Evolutionary conservation across 1,140 invertebrate species (phyloP).

Genomic region (Lepidurus apus): DNA sequence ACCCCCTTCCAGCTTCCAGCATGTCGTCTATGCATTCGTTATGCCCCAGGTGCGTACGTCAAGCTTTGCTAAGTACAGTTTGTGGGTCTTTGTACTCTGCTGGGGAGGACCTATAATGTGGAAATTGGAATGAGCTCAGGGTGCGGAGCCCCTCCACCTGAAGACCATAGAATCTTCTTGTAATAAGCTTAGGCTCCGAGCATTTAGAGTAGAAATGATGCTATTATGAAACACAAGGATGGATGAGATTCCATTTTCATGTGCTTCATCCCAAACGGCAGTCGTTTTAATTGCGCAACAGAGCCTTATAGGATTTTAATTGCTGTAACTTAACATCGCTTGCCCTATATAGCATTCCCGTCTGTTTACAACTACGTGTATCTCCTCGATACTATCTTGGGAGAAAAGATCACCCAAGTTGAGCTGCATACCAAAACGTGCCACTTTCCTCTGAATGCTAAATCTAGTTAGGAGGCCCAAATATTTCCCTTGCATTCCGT

Average conservation of each 20-base stretch:
- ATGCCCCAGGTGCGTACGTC: constrained; percentile 12
- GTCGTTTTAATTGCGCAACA: background rate
- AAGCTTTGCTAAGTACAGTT: constrained; percentile 22
- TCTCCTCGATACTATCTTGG: too few species aligned
- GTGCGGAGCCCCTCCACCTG: background rate
- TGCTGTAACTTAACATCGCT: too few species aligned
- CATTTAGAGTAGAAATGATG: background rate
- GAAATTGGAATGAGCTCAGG: background rate
- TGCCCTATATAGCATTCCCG: too few species aligned
- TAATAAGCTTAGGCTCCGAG: background rate
- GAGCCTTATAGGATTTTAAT: too few species aligned
- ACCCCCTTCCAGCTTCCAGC: background rate
- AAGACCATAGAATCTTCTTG: background rate
- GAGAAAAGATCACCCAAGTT: constrained; percentile 8
- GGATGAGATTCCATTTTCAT: background rate
- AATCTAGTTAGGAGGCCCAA: background rate
- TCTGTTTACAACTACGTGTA: background rate
- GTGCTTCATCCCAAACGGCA: background rate
- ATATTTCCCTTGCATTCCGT: background rate
- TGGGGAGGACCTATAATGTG: background rate
- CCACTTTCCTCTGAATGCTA: background rate
- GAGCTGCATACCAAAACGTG: background rate
- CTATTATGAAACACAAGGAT: background rate
- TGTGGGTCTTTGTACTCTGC: background rate
- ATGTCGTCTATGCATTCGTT: constrained; percentile 14